Percentiles rank a stretch among this genome's conserved stretches.
phyloP scores from a whole-genome alignment of 2,888 invertebrate species.

The Diaphora mendica region DNA sequence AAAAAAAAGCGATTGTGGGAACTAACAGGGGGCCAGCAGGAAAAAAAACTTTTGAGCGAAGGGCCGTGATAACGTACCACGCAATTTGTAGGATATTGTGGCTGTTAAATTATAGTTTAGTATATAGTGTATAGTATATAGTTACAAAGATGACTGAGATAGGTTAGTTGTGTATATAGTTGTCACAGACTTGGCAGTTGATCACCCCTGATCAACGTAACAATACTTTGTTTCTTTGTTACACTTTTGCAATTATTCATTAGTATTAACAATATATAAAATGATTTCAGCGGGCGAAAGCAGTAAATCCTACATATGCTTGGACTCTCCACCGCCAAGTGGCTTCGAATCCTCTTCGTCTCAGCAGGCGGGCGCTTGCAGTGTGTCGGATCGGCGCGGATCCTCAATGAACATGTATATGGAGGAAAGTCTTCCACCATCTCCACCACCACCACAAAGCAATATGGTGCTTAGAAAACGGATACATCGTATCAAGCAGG shows the following conservation, averaged over 20 bases:
- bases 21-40: too few relatives aligned
- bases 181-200: neutral
- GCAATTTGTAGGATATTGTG: too few relatives aligned
- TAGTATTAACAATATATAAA: neutral
- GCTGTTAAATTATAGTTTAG: too few relatives aligned
- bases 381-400: slow-evolving; percentile 80
- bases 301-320: slow-evolving; percentile 85
- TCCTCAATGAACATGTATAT: slow-evolving; percentile 72
- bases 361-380: slow-evolving; percentile 75
- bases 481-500: slow-evolving; percentile 95
- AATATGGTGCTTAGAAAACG: slow-evolving; percentile 95
- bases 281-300: slow-evolving; percentile 82
- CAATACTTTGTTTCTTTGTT: neutral
- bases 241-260: neutral
- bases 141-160: neutral
- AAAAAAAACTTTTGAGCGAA: too few relatives aligned
- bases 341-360: slow-evolving; percentile 84
- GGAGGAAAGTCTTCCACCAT: slow-evolving; percentile 83
- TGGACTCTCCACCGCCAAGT: slow-evolving; percentile 87
- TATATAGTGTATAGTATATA: too few relatives aligned
- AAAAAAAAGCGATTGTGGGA: too few relatives aligned
- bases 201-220: neutral
- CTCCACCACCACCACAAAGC: slow-evolving; percentile 91
- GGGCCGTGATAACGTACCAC: too few relatives aligned
- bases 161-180: neutral